phyloP scores from a whole-genome alignment of 2,797 vertebrate genomes.

The Notolepis coatsorum region DNA sequence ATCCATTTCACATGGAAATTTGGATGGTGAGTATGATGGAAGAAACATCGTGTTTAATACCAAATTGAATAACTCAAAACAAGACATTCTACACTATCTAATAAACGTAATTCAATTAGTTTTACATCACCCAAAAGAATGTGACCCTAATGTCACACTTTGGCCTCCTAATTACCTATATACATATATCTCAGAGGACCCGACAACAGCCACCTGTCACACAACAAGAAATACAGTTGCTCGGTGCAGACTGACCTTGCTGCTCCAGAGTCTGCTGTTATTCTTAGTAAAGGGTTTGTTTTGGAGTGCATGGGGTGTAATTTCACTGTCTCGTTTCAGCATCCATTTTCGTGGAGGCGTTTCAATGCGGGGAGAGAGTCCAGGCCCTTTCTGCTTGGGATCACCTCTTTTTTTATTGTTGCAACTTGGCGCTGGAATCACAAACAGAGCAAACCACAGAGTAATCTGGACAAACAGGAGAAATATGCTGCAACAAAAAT shows the following conservation, averaged over 20 bases:
- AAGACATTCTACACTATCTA: too few relatives aligned
- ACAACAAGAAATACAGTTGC: constrained; percentile 15
- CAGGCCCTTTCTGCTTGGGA: constrained; percentile 30
- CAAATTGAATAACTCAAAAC: too few relatives aligned
- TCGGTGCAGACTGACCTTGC: constrained; percentile 54
- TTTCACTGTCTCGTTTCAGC: constrained; percentile 80
- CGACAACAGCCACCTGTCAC: constrained; percentile 28
- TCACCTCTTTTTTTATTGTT: constrained; percentile 31
- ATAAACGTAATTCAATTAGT: too few relatives aligned
- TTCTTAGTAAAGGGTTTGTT: constrained; percentile 74
- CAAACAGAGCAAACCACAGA: not conserved
- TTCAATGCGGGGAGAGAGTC: constrained; percentile 49
- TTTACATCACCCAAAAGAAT: too few relatives aligned
- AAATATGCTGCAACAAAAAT: too few relatives aligned
- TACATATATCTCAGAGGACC: constrained; percentile 17
- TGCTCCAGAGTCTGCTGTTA: constrained; percentile 61
- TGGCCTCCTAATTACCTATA: too few relatives aligned
- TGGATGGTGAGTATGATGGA: too few relatives aligned
- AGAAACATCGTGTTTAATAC: too few relatives aligned
- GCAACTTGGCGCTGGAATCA: constrained; percentile 19
- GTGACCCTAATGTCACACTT: too few relatives aligned
- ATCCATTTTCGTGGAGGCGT: constrained; percentile 63
- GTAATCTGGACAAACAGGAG: constrained; percentile 21
- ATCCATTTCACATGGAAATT: too few relatives aligned
- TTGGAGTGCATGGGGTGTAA: constrained; percentile 79